Evolutionary conservation across 2,888 invertebrate species (phyloP), one percentile per base, ranked within the genome.

Genomic region (Linnaemya tessellans): DNA sequence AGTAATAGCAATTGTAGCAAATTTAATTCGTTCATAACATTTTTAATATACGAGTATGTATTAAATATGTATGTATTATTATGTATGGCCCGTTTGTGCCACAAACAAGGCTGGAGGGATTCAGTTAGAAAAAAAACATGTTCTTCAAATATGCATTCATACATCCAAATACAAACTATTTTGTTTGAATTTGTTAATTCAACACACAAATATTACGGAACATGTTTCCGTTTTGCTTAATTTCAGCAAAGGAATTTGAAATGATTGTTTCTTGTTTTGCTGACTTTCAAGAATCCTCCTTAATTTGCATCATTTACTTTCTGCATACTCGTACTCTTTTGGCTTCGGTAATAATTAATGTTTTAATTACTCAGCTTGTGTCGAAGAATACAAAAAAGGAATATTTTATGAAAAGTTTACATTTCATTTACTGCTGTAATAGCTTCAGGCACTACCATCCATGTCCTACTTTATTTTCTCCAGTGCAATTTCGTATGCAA

Each of bases 391-490:
- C 15, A 25, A 54, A 62, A 30, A 65, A 30, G 41, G 49, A 78
- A 79, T 71, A 71, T 71, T 70, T 71, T 43, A 79, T 54, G 70
- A n/a, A 62, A 79, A 54, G 79, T 74, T 74, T 74, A 67, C 73
- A 74, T 67, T 80, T 67, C 67, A 80, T 80, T 74, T 80, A 67
- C 67, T 74, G 18, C 30, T 80, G n/a, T 60, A 80, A 67, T 51
- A 60, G 74, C 74, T 74, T 5, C 60, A 74, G 67, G 80, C 67
- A 60, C 49, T 74, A 60, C 49, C 43, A 68, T 74, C 49, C 43
- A 68, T 74, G 80, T 51, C 30, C 80, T 74, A 74, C 58, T 60
- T 80, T 70, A 49, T 22, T 64, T 58, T 30, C 43, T 60, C 20
- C 3, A 70, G 43, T 22, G 15, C 20, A 43, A 79, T 62, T 60